Percentiles rank a stretch among this genome's conserved stretches.
phyloP scores from a whole-genome alignment of 92 coral and sea anemone genomes.

The Isaurus tuberculatus region DNA sequence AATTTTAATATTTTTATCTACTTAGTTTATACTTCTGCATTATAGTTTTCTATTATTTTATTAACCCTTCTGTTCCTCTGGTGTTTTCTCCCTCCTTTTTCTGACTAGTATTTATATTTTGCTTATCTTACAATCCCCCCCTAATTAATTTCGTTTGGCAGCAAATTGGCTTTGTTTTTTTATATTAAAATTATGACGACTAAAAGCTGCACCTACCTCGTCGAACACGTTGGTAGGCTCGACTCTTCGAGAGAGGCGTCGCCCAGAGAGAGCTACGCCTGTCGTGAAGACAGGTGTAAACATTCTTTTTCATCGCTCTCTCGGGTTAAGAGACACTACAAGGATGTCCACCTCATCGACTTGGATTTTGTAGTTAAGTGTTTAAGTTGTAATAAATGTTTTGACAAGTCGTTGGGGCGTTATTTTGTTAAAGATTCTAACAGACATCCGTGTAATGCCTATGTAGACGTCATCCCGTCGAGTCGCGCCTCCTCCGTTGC shows the following conservation, averaged over 20 bases:
- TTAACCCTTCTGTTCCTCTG: neutral
- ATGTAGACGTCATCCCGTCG: neutral
- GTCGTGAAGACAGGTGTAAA: neutral
- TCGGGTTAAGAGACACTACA: too few species aligned
- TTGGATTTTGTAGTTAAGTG: neutral
- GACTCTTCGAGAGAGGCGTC: slow-evolving; percentile 2
- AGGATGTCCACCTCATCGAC: slow-evolving; percentile 13
- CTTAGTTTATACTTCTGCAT: too few species aligned
- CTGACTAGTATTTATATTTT: neutral
- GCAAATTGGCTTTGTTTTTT: neutral
- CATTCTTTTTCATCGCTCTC: too few species aligned
- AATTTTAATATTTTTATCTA: too few species aligned
- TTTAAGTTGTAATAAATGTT: neutral
- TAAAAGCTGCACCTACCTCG: slow-evolving; percentile 7
- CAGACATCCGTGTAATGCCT: slow-evolving; percentile 4
- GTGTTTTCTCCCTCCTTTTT: neutral
- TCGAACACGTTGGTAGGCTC: slow-evolving; percentile 8
- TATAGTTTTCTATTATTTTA: too few species aligned
- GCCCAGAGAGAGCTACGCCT: neutral
- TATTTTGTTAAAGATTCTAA: neutral
- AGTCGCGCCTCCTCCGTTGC: neutral
- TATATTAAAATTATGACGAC: neutral
- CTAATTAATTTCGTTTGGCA: neutral
- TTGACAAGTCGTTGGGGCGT: neutral
- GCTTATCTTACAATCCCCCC: neutral